A percentile compares a stretch with the other conserved stretches of the same genome.
Evolutionary conservation across 2,113 vertebrate species (phyloP).

Genomic region (Anser cygnoides): DNA sequence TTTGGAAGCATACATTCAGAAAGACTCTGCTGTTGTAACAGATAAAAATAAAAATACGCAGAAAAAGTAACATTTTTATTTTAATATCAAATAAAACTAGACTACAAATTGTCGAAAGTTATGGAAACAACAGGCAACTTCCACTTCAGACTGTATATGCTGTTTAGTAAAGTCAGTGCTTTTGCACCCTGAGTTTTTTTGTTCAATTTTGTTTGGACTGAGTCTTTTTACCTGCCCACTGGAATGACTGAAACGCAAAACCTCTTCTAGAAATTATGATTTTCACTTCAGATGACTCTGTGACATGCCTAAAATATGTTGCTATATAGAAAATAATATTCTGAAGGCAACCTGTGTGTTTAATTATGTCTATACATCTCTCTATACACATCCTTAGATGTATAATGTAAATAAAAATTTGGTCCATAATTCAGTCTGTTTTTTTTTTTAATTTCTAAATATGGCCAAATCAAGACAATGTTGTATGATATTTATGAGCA

Average conservation of each 20-base stretch:
- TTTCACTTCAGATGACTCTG: background rate
- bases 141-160: background rate
- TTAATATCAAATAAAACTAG: background rate
- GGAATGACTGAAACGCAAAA: background rate
- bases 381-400: background rate
- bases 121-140: background rate
- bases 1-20: background rate
- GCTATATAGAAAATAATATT: background rate
- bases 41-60: background rate
- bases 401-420: background rate
- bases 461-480: background rate
- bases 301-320: background rate
- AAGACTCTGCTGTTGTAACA: background rate
- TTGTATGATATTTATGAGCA: background rate
- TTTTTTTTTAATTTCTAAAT: background rate
- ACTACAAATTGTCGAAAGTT: background rate
- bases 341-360: background rate
- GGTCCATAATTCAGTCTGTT: background rate
- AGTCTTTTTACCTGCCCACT: background rate
- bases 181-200: background rate
- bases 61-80: background rate
- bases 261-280: background rate
- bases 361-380: background rate
- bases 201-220: background rate
- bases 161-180: background rate